phyloP scores from a whole-genome alignment of 53 echinoderm and acorn worm species.

The Arbacia lixula region DNA sequence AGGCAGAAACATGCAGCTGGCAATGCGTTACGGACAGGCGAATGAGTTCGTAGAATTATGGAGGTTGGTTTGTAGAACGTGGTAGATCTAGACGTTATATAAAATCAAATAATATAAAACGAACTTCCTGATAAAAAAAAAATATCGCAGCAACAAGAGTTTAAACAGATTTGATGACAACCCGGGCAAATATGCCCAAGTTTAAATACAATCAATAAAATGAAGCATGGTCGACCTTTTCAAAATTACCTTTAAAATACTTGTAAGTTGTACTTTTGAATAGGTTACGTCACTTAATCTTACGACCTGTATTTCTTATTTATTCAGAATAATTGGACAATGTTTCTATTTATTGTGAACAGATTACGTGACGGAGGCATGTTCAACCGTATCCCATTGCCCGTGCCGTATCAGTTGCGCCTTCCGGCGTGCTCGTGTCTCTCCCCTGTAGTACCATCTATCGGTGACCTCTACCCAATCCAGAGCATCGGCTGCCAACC shows the following conservation, averaged over 20 bases:
- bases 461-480: constrained; percentile 53
- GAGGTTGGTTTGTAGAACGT: constrained; percentile 70
- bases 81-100: no score
- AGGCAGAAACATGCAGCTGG: constrained; percentile 53
- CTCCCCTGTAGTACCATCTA: constrained; percentile 48
- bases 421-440: constrained; percentile 82
- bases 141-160: no score
- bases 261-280: no score
- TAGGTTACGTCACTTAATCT: no score
- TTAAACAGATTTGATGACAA: no score
- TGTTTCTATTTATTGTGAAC: neutral
- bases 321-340: neutral
- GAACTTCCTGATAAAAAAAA: no score
- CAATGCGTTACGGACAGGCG: constrained; percentile 68
- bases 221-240: no score
- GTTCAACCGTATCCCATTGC: constrained; percentile 76
- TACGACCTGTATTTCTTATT: no score
- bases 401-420: constrained; percentile 72
- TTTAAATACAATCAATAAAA: no score
- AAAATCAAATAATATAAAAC: no score
- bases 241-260: no score
- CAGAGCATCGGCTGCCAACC: constrained; percentile 55
- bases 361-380: constrained; percentile 93
- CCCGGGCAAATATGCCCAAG: no score
- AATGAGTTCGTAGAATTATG: constrained; percentile 94